phyloP scores from a whole-genome alignment of 2,888 invertebrate species.

The Quadriops clusia region DNA sequence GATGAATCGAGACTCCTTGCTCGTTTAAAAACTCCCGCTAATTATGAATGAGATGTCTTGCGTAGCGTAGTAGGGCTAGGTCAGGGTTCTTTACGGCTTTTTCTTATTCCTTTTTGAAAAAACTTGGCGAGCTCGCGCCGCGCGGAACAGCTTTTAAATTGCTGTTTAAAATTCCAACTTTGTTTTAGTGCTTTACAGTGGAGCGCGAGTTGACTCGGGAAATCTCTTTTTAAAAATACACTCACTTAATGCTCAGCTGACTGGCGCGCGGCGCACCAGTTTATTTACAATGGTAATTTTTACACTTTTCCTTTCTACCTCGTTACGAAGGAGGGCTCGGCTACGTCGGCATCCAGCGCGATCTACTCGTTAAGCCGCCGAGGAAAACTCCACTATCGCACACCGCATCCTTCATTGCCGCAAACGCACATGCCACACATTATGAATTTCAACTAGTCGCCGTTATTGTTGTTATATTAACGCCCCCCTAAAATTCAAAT shows the following conservation, averaged over 20 bases:
- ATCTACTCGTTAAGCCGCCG: too few species aligned
- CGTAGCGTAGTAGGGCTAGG: conserved; percentile 36
- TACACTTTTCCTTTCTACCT: conserved; percentile 26
- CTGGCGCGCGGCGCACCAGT: conserved; percentile 15
- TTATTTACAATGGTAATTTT: conserved; percentile 32
- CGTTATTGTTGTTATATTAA: too few species aligned
- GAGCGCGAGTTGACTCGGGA: conserved; percentile 26
- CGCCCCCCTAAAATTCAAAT: too few species aligned
- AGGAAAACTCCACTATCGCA: too few species aligned
- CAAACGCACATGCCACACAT: too few species aligned
- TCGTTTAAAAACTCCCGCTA: conserved; percentile 36
- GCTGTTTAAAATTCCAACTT: conserved; percentile 39
- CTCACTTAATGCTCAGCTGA: conserved; percentile 22
- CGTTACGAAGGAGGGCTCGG: conserved; percentile 2
- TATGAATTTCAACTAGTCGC: too few species aligned
- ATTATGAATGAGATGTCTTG: conserved; percentile 37
- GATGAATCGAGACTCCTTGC: conserved; percentile 27
- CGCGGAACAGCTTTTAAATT: conserved; percentile 34
- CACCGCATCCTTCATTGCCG: too few species aligned
- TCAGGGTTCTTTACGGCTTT: conserved; percentile 36
- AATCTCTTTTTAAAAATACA: conserved; percentile 31
- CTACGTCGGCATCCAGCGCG: too few species aligned
- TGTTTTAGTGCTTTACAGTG: conserved; percentile 29
- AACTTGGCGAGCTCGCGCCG: conserved; percentile 26
- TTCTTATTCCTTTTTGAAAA: conserved; percentile 29